Percentiles rank a stretch among this genome's conserved stretches.
These are phyloP conservation scores for Pachypsylla venusta DNA, from an alignment of 1,140 invertebrate species.

Conservation along the genomic window DNA sequence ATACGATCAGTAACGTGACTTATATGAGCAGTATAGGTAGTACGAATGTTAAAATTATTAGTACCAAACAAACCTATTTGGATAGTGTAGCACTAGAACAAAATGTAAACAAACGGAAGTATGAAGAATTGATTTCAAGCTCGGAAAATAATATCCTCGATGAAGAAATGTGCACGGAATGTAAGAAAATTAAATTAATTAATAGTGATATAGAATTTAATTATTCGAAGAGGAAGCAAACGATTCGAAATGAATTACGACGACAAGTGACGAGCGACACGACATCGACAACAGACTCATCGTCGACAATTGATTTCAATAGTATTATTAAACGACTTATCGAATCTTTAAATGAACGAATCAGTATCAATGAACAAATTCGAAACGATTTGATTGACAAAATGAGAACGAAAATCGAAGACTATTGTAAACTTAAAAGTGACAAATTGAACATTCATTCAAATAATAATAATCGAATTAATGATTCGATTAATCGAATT, in stretches of 20 bases:
- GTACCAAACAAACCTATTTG: background rate
- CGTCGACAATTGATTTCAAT: no score
- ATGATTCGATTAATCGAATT: no score
- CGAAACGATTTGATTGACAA: background rate
- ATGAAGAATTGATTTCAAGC: background rate
- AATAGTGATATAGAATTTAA: background rate
- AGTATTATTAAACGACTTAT: background rate
- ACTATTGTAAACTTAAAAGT: background rate
- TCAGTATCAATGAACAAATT: slow-evolving; percentile 3
- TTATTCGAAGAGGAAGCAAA: background rate
- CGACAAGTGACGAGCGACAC: background rate
- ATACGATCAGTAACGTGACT: background rate
- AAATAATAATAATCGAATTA: no score
- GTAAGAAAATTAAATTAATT: background rate
- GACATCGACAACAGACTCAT: no score
- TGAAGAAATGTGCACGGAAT: background rate
- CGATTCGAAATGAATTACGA: background rate
- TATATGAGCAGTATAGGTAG: background rate
- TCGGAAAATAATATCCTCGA: background rate
- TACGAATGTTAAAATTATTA: background rate
- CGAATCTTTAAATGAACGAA: background rate
- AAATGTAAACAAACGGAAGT: background rate
- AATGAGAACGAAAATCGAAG: background rate
- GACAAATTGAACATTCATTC: no score
- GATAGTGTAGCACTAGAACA: background rate